Conservation (phyloP, 1,140 invertebrate species). For the Drosophila takahashii region DNA sequence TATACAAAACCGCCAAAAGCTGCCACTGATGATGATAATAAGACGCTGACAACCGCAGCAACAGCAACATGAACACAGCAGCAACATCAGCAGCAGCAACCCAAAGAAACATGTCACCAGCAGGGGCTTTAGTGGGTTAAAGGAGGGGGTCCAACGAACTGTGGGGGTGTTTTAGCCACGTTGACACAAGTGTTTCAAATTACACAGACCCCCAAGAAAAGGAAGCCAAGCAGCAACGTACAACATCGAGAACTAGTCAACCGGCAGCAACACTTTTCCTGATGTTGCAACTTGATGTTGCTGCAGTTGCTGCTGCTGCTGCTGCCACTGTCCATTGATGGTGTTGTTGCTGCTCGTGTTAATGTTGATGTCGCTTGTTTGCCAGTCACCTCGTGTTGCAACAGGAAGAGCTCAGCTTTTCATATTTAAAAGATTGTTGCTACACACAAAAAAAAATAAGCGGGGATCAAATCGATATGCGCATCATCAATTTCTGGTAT, state of each 20-base stretch:
- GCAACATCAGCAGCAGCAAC: conserved; percentile 38
- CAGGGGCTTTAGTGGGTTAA: conserved; percentile 1
- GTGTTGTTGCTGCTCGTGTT: conserved; percentile 21
- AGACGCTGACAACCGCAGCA: conserved; percentile 80
- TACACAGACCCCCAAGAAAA: conserved; percentile 60
- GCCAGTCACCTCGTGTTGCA: conserved; percentile 22
- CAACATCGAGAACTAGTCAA: conserved; percentile 42
- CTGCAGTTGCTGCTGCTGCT: conserved; percentile 4
- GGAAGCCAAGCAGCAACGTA: conserved; percentile 35
- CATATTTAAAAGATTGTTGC: neutral
- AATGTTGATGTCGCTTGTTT: conserved; percentile 30
- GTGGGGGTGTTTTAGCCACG: conserved; percentile 23
- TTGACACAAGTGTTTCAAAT: conserved; percentile 84
- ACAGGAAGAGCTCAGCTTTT: neutral
- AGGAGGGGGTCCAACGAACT: neutral
- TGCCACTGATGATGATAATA: conserved; percentile 83
- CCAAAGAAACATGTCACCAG: conserved; percentile 33
- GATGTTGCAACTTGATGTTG: conserved; percentile 21
- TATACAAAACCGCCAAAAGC: conserved; percentile 79
- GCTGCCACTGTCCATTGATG: conserved; percentile 9
- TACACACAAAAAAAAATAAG: too few relatives aligned
- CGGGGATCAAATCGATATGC: too few relatives aligned
- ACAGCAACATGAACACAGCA: conserved; percentile 58
- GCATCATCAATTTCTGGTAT: too few relatives aligned
- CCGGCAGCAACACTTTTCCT: conserved; percentile 39